These are phyloP conservation scores for Embidobia sp. DNA, from an alignment of 2,888 invertebrate species.

Conservation along the genomic window DNA sequence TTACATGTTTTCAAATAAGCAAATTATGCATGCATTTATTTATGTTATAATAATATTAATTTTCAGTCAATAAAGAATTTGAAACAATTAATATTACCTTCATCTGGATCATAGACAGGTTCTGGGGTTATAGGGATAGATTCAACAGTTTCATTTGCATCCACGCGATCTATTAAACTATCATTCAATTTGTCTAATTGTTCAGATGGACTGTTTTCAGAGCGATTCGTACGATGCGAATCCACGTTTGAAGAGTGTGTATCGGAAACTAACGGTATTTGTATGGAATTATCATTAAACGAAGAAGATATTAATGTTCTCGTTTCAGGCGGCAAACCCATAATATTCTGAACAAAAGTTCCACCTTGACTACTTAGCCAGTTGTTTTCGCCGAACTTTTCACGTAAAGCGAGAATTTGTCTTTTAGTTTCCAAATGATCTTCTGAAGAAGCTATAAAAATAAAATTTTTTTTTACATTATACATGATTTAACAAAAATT, in stretches of 20 bases:
- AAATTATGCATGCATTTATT: too few species aligned
- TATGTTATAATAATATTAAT: too few species aligned
- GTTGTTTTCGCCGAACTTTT: slow-evolving; percentile 84
- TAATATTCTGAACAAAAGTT: slow-evolving; percentile 83
- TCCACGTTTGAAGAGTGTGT: slow-evolving; percentile 10
- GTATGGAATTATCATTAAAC: slow-evolving; percentile 34
- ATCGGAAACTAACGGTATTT: slow-evolving; percentile 9
- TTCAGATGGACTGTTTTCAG: slow-evolving; percentile 24
- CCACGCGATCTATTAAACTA: slow-evolving; percentile 11
- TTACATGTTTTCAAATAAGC: too few species aligned
- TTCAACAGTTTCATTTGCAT: slow-evolving; percentile 35
- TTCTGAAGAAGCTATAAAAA: slow-evolving; percentile 70
- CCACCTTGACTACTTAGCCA: slow-evolving; percentile 84
- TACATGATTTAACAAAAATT: too few species aligned
- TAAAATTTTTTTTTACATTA: too few species aligned
- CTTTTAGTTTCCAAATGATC: slow-evolving; percentile 84
- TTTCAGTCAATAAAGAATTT: too few species aligned
- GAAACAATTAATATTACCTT: too few species aligned
- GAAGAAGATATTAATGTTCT: slow-evolving; percentile 51
- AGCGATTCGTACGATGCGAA: neutral
- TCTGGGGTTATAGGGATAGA: slow-evolving; percentile 73
- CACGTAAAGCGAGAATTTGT: slow-evolving; percentile 83
- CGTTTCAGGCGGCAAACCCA: slow-evolving; percentile 81
- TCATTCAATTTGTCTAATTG: slow-evolving; percentile 28
- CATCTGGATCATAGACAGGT: slow-evolving; percentile 71